Conservation (phyloP, 2,888 invertebrate genomes). For the Drosophila subsilvestris region DNA sequence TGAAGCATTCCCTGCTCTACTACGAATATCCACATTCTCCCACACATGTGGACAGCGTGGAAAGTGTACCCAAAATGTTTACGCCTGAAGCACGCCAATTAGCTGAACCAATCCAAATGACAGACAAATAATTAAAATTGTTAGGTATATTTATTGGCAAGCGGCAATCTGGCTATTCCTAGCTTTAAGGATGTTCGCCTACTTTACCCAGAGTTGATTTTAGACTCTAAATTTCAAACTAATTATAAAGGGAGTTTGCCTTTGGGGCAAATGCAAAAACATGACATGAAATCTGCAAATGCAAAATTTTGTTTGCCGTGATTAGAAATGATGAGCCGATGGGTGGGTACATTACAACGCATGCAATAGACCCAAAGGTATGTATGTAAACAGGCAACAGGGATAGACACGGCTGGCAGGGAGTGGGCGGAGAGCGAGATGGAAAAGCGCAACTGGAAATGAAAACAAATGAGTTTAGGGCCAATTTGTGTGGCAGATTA, state of each 20-base stretch:
- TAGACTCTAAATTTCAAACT: background rate
- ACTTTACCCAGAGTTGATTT: background rate
- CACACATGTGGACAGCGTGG: too few species aligned
- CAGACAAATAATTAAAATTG: conserved; percentile 8
- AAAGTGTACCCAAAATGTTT: too few species aligned
- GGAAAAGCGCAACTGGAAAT: conserved; percentile 23
- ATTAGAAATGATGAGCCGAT: background rate
- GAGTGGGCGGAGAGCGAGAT: background rate
- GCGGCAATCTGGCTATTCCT: too few species aligned
- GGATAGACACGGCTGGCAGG: too few species aligned
- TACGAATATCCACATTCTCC: too few species aligned
- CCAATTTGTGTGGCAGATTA: conserved; percentile 48
- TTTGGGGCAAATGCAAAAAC: background rate
- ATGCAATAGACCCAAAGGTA: too few species aligned
- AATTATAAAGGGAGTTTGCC: background rate
- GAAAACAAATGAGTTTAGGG: conserved; percentile 47
- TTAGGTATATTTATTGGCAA: too few species aligned
- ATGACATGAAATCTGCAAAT: background rate
- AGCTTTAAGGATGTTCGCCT: too few species aligned
- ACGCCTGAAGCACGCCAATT: too few species aligned
- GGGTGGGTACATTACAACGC: too few species aligned
- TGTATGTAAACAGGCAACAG: too few species aligned
- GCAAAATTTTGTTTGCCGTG: background rate
- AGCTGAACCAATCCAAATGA: background rate
- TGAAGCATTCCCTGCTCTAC: too few species aligned